phyloP scores from a whole-genome alignment of 2,888 invertebrate genomes.

The Perizoma affinitatum region DNA sequence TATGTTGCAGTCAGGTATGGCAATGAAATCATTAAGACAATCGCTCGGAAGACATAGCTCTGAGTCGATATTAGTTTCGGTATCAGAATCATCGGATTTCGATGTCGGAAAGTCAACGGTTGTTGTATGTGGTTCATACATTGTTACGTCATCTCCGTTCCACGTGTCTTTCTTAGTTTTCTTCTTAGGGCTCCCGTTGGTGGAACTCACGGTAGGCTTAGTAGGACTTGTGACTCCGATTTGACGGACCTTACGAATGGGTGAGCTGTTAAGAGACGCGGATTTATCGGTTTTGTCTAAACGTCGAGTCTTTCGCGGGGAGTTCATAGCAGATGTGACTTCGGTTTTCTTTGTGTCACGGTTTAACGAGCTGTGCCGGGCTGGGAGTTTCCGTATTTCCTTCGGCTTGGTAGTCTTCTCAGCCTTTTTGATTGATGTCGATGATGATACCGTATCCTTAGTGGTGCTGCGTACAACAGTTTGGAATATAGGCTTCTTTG shows the following conservation, averaged over 20 bases:
- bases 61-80: conserved; percentile 71
- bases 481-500: conserved; percentile 72
- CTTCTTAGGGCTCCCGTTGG: conserved; percentile 72
- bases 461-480: conserved; percentile 70
- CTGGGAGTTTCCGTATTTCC: conserved; percentile 66
- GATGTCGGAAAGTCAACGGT: conserved; percentile 67
- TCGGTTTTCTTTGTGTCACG: conserved; percentile 70
- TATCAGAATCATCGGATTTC: conserved; percentile 75
- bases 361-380: conserved; percentile 74
- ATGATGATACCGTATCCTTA: conserved; percentile 67
- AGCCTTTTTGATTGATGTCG: conserved; percentile 55
- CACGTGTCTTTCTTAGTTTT: conserved; percentile 67
- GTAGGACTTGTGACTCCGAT: conserved; percentile 60
- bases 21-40: conserved; percentile 76
- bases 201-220: conserved; percentile 65
- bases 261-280: conserved; percentile 75
- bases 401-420: conserved; percentile 58
- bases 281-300: conserved; percentile 77
- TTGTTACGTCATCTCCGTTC: conserved; percentile 74
- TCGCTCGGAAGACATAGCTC: conserved; percentile 76
- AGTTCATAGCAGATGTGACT: conserved; percentile 69
- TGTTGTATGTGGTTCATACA: conserved; percentile 80
- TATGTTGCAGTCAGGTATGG: conserved; percentile 69
- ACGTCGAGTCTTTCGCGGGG: conserved; percentile 75
- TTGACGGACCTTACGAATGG: conserved; percentile 77